Base-by-base conservation (phyloP, 2,888 invertebrate species). In the Nebria salina region DNA sequence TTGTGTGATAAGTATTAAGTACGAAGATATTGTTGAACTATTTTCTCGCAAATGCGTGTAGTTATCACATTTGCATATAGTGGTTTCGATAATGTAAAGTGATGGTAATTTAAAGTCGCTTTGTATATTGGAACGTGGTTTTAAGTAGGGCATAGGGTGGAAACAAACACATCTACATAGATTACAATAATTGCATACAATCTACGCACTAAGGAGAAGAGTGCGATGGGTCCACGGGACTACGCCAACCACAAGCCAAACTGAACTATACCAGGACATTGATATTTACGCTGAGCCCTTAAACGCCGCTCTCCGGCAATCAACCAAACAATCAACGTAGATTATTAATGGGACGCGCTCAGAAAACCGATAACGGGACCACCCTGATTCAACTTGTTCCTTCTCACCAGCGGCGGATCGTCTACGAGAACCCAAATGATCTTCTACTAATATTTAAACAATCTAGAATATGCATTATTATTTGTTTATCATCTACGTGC, bases 51-150 rank as follows among this genome's bases (percentile, higher is more conserved):
- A 34, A 15, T 64, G 26, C 34, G 64, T 54, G 8, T 64, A 54
- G 72, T 72, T 72, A 72, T 83, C 68, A 64, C 77, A 83, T 83
- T 83, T 82, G 82, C 83, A 83, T 83, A 83, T 77, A 83, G 83
- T 81, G 82, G 82, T 83, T 82, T 75, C 78, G 82, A 82, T 82
- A 82, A 82, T 72, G 81, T 78, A 82, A 82, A 82, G 82, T 83
- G 80, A 79, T 81, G 82, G 80, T 83, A 83, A 83, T 83, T 83
- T 77, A 82, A 75, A 74, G 75, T 77, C 83, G 74, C 79, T 79
- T 79, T 79, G 79, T 79, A 73, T 73, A 70, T 20, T 68, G 54
- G 26, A 76, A 68, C 76, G 76, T 43, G 76, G 70, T 68, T 76
- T 76, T 76, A 76, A 64, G 68, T 76, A 66, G 25, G n/a, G n/a